Evolutionary conservation across 2,888 invertebrate genomes (phyloP).

Genomic region (Metacarcinus magister): DNA sequence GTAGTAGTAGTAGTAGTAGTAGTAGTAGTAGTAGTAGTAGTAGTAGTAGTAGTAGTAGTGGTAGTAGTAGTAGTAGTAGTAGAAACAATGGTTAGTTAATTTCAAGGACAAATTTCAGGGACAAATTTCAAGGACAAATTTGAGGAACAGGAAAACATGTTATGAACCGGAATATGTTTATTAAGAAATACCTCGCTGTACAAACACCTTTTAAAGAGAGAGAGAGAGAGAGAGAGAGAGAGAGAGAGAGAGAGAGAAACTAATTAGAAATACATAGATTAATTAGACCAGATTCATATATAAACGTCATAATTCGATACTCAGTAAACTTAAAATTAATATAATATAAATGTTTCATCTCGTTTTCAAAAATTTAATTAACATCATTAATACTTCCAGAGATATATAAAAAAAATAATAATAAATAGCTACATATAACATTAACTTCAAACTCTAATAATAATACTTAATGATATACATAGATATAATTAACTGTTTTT

Average conservation of each 20-base stretch:
- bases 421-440: background rate
- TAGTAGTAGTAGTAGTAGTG: background rate
- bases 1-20: background rate
- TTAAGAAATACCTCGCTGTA: conserved; percentile 49
- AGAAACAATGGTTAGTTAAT: background rate
- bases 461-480: background rate
- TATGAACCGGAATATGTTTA: conserved; percentile 22
- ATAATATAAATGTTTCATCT: background rate
- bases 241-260: background rate
- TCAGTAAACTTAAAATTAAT: background rate
- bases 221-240: conserved; percentile 26
- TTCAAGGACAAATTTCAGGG: no score
- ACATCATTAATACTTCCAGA: background rate
- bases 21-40: background rate
- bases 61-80: conserved; percentile 9
- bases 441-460: background rate
- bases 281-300: conserved; percentile 16
- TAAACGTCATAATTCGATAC: background rate
- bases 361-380: background rate
- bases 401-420: background rate
- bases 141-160: background rate
- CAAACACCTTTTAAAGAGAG: conserved; percentile 23
- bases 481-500: background rate
- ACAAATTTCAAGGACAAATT: no score
- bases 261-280: background rate